Base-by-base conservation (phyloP, 1,140 invertebrate species). In the Drosophila kanapiae region DNA sequence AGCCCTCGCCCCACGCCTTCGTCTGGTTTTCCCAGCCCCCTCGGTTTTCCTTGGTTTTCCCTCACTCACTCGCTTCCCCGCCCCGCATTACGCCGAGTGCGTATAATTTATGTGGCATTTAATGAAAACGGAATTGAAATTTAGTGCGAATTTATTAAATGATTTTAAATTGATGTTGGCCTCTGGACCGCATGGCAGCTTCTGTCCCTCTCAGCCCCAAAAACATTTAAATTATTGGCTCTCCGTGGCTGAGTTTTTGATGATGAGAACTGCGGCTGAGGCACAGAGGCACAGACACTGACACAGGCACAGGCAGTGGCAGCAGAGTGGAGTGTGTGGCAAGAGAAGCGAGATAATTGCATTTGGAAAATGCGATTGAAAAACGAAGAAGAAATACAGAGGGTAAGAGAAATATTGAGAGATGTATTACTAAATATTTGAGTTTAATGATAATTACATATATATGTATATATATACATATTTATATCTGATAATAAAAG, bases 31-130 rank as follows among this genome's bases (percentile, higher is more conserved):
- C 16, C 59, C 63, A 27, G 6, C 10, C 23, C 16, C 43, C 16
- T 27, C 33, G 23, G 23, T 23, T 23, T 23, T 23, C 16, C 38
- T 29, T 18, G 49, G 49, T 35, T 53, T 16, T 18, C 3, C 43
- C 10, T n/a, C n/a, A 27, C 16, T 38, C 31, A 18, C 16, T 31
- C 11, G 8, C 9, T 42, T 37, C 43, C 11, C 18, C 13, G 1
- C 10, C 35, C 63, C 54, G 33, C 9, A 6, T 16, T 11, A 5
- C 38, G 29, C 72, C 60, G 42, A 80, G 70, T 84, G 70, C 78
- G 85, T 84, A 90, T 88, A 90, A 88, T 88, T 88, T 88, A 88
- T 88, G 85, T 90, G 85, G 85, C 85, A 88, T 88, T 88, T 88
- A 88, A 88, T 88, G 85, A 88, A 88, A 88, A 82, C 76, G 80